Base-by-base conservation (phyloP, 2,113 vertebrate genomes). In the Malurus elegans region DNA sequence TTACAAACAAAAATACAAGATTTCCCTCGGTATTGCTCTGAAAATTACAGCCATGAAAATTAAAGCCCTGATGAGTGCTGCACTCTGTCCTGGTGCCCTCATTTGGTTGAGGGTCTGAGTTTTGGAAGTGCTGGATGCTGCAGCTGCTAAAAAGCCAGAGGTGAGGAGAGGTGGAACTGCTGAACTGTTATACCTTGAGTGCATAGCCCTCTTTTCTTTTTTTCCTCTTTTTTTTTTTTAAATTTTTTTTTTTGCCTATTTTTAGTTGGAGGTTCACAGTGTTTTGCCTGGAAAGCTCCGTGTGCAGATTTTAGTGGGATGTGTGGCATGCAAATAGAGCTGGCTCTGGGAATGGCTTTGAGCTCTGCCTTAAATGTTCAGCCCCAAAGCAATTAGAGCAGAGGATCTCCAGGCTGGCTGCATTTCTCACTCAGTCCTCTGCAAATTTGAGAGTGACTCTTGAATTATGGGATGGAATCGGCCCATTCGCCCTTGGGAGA, bases 171-270 rank as follows among this genome's bases (percentile, higher is more conserved):
- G 38, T 38, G 38, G 38, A 38, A 38, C 38, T 38, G 10, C 11
- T 38, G 38, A 21, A 9, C 34, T 32, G 26, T 9, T 60, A 16
- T 31, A 44, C 44, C 21, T 24, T 18, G 48, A 26, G 18, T 6
- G 14, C 8, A 9, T 0, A 40, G 19, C 38, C 53, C 29, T 9
- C 10, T 0, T 9, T 42, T 40, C 18, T 18, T 5, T 8, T 42
- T 56, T 26, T 23, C 38, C 38, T 38, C 38, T 38, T 65, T 50
- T 17, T 18, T 4, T 6, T n/a, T 60, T 34, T 21, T 17, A 5
- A n/a, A n/a, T 12, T 47, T 34, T 4, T 5, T 28, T n/a, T 8
- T 2, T 38, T 65, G 29, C 56, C 32, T 75, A 0, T 90, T 86
- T 73, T 3, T 76, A 80, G 25, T 1, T 50, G 0, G 19, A 70